Evolutionary conservation across 92 coral and sea anemone species (phyloP), one percentile per base, ranked within the genome.

Genomic region (Phenganax marumi): DNA sequence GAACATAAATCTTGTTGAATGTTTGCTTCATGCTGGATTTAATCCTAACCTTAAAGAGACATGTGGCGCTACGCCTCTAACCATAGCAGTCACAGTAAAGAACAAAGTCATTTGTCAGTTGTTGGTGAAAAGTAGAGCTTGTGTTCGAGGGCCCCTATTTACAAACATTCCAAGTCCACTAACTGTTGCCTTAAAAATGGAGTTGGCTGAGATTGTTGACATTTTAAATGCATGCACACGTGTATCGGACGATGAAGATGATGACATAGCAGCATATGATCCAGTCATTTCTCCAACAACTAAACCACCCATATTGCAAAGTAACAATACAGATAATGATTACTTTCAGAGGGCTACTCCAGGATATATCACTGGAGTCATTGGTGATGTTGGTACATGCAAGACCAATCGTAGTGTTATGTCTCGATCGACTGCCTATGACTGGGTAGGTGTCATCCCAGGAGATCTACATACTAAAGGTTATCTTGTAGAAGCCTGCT

Each of bases 391-490:
- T 52, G 85, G 84, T 17, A 87, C 90, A 7, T 69, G 84, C 46
- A 89, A 89, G 79, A 57, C 65, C 7, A 69, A 17, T 52, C 55
- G 89, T 7, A 70, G 89, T 24, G 92, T 86, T 16, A 89, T 76
- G 51, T 8, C 56, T 2, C 52, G 68, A 22, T 46, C 66, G 0
- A 66, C 76, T 0, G 87, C 92, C 7, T 86, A 53, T 55, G 39
- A 70, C 3, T 86, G 88, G 92, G 54, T 60, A 7, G 87, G 85
- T 0, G 76, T 75, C 26, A 70, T 86, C 9, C 89, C 89, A 22
- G 89, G 89, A n/a, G 92, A 83, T 60, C 51, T 89, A 18, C 89
- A 89, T 66, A 57, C 87, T 51, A 83, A 86, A 51, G 91, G 92
- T 3, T 68, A 89, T 53, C 66, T 89, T 46, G 86, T 77, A 74